Evolutionary conservation across 2,797 vertebrate genomes (phyloP).

Genomic region (Gymnothorax reevesii): DNA sequence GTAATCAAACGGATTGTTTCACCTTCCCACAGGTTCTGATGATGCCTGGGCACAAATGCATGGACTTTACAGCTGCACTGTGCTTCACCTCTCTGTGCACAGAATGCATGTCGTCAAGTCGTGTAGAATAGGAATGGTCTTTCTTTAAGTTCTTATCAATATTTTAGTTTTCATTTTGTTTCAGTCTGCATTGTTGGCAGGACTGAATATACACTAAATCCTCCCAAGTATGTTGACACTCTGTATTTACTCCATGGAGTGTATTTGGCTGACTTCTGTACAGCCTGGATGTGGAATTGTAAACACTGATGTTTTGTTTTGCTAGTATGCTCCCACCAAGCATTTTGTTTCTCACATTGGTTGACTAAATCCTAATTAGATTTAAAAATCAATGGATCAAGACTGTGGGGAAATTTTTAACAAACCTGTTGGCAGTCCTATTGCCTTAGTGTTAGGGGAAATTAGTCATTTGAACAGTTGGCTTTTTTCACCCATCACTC

Average conservation of each 20-base stretch:
- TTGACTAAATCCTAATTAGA: not conserved
- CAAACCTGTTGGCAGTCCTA: not conserved
- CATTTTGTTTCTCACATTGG: not conserved
- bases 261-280: not conserved
- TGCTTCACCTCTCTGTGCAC: not conserved
- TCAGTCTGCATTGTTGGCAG: not conserved
- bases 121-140: constrained; percentile 16
- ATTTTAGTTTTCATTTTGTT: not conserved
- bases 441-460: not conserved
- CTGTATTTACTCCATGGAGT: not conserved
- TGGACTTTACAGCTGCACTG: not conserved
- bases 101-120: not conserved
- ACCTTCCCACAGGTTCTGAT: constrained; percentile 6
- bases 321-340: no score
- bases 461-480: not conserved
- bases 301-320: not conserved
- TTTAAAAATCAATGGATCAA: not conserved
- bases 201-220: no score
- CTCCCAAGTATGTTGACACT: no score
- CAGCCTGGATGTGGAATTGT: not conserved
- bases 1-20: not conserved
- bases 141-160: not conserved
- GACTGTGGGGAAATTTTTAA: not conserved
- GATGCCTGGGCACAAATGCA: not conserved
- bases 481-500: not conserved